Conservation (phyloP, 2,797 vertebrate species). For the Sebastes steindachneri region DNA sequence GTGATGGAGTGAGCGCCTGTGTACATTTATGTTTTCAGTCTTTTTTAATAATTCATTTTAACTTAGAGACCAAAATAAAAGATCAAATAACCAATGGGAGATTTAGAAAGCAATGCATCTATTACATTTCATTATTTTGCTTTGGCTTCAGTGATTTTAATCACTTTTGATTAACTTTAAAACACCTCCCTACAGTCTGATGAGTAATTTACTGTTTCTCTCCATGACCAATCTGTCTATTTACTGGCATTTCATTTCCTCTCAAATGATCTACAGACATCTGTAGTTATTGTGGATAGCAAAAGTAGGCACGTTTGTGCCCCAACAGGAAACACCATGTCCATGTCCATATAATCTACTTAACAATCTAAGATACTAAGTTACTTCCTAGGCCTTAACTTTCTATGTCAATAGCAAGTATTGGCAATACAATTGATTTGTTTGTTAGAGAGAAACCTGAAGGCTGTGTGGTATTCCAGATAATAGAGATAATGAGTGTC, state of each 20-base stretch:
- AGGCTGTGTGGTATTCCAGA: background rate
- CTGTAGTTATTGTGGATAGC: background rate
- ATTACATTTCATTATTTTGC: too few species aligned
- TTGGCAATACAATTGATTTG: background rate
- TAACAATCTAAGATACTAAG: background rate
- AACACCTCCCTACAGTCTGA: background rate
- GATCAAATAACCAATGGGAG: background rate
- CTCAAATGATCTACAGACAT: background rate
- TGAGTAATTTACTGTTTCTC: background rate
- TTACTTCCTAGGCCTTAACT: background rate
- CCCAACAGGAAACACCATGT: background rate
- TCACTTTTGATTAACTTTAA: background rate
- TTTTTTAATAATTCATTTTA: background rate
- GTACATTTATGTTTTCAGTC: background rate
- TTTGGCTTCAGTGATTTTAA: background rate
- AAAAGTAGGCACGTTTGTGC: background rate
- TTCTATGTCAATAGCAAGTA: background rate
- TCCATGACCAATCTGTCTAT: background rate
- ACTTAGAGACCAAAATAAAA: background rate
- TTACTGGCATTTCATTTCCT: background rate
- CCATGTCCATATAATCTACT: background rate
- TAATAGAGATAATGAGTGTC: background rate
- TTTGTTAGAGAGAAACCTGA: background rate
- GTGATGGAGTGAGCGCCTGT: background rate
- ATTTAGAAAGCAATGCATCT: background rate